Evolutionary conservation across 2,888 invertebrate species (phyloP).

Genomic region (Temnothorax ravouxi): DNA sequence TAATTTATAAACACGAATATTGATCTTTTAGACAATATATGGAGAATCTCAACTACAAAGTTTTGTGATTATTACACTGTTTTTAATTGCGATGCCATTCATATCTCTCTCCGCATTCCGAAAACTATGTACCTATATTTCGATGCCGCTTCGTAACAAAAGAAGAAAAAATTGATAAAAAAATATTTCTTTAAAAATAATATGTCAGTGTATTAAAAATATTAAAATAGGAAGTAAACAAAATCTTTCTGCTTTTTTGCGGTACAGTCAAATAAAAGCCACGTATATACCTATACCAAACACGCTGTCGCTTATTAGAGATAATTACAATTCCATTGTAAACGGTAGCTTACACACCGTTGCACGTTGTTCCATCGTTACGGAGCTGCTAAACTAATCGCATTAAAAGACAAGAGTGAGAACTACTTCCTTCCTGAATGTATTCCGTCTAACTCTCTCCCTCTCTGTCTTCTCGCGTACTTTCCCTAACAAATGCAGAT

Average conservation of each 20-base stretch:
- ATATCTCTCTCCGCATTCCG: background rate
- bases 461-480: slow-evolving; percentile 8
- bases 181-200: background rate
- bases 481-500: slow-evolving; percentile 51
- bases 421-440: slow-evolving; percentile 43
- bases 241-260: background rate
- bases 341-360: slow-evolving; percentile 22
- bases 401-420: slow-evolving; percentile 54
- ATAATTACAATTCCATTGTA: slow-evolving; percentile 44
- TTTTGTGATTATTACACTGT: background rate
- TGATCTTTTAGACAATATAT: background rate
- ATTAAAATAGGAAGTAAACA: background rate
- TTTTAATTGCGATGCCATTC: background rate
- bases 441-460: slow-evolving; percentile 27
- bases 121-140: background rate
- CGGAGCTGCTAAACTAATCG: slow-evolving; percentile 44
- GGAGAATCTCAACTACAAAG: background rate
- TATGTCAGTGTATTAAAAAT: background rate
- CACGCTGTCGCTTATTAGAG: slow-evolving; percentile 28
- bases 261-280: slow-evolving; percentile 1
- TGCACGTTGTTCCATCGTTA: slow-evolving; percentile 30
- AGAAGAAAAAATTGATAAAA: background rate
- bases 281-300: background rate
- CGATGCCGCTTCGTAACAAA: background rate
- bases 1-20: background rate